Conservation (phyloP, 2,797 vertebrate species). For the Botia kubotai region DNA sequence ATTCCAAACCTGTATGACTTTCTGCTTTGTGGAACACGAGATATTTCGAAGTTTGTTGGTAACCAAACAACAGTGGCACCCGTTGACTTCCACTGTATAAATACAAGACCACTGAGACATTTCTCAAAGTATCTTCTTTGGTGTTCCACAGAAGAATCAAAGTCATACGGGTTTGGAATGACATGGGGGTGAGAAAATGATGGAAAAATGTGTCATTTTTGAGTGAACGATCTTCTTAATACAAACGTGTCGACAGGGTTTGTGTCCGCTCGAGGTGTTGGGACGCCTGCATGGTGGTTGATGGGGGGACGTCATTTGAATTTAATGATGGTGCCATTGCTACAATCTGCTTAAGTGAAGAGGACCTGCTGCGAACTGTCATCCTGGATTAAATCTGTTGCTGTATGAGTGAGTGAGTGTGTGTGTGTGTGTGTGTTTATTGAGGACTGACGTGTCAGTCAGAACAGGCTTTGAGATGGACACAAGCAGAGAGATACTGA, state of each 20-base stretch:
- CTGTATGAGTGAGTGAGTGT: background rate
- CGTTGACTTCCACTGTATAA: too few relatives aligned
- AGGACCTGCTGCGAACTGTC: slow-evolving; percentile 90
- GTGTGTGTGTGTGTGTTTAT: slow-evolving; percentile 8
- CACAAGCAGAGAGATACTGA: background rate
- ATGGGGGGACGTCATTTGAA: slow-evolving; percentile 96
- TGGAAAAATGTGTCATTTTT: too few relatives aligned
- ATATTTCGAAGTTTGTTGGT: too few relatives aligned
- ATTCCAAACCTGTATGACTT: too few relatives aligned
- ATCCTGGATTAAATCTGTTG: slow-evolving; percentile 76
- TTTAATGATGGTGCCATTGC: slow-evolving; percentile 97
- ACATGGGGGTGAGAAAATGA: too few relatives aligned
- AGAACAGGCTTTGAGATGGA: slow-evolving; percentile 3
- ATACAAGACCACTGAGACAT: too few relatives aligned
- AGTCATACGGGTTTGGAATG: too few relatives aligned
- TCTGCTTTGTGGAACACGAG: too few relatives aligned
- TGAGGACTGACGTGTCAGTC: background rate
- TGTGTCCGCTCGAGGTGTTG: slow-evolving; percentile 94
- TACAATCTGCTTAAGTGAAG: slow-evolving; percentile 85
- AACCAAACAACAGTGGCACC: too few relatives aligned
- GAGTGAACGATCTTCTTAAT: background rate
- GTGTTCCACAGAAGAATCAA: too few relatives aligned
- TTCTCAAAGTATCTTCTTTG: too few relatives aligned
- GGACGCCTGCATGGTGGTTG: slow-evolving; percentile 98
- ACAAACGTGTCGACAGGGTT: slow-evolving; percentile 76